Evolutionary conservation across 1,140 invertebrate species (phyloP), one percentile per base, ranked within the genome.

Genomic region (Orussus abietinus): DNA sequence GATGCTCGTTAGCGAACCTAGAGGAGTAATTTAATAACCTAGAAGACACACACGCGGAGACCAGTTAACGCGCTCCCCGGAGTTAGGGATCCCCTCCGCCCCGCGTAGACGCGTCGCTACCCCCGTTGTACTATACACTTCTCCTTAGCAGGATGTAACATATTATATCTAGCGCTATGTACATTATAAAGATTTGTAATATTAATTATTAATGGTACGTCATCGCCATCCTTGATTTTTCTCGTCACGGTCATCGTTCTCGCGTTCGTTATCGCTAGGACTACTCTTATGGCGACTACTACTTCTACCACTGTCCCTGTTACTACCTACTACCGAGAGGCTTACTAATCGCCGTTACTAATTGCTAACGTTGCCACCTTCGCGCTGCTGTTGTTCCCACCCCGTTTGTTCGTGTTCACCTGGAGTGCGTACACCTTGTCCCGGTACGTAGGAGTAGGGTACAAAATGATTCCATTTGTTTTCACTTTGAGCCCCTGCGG

Each of bases 41-140:
- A 25, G 22, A 25, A 25, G 22, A 7, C n/a, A 6, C 22, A 6
- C n/a, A 25, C 6, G n/a, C 22, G 22, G n/a, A 25, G 22, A 25
- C 6, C n/a, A 7, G 22, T 7, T n/a, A n/a, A n/a, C n/a, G n/a
- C n/a, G n/a, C n/a, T 25, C 6, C 22, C n/a, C 6, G n/a, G 22
- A n/a, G n/a, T n/a, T 25, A 25, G 6, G 22, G 6, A 6, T 25
- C 22, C 22, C 22, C 22, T 25, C 6, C 22, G 6, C 22, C 22
- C 6, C 22, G 6, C 22, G 6, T 25, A 6, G 22, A 25, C 6
- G 6, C 6, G n/a, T n/a, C 22, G 6, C 22, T 65, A 57, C 61
- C 57, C 49, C 58, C 70, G 71, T 57, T 73, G 68, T 72, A 72
- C 59, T 40, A 69, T 71, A 69, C 63, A 61, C 62, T 59, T 43